Evolutionary conservation across 2,113 vertebrate species (phyloP).

Genomic region (Tursiops truncatus): DNA sequence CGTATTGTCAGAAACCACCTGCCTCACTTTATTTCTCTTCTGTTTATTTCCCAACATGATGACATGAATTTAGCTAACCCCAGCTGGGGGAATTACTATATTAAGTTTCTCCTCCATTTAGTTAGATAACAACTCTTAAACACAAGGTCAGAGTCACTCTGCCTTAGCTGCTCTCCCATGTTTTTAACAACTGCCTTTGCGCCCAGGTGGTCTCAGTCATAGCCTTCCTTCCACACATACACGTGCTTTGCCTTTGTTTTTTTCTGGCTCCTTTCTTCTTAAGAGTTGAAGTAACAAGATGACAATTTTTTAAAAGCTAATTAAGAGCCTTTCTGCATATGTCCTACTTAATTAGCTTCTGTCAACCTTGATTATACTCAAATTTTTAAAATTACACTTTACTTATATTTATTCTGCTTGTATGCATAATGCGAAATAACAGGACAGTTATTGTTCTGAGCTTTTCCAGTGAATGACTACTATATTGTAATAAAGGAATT

Average conservation of each 20-base stretch:
- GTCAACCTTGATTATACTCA: constrained; percentile 67
- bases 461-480: constrained; percentile 38
- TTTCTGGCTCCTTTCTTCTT: constrained; percentile 30
- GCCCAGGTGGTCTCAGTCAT: constrained; percentile 38
- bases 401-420: constrained; percentile 54
- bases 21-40: constrained; percentile 33
- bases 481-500: constrained; percentile 47
- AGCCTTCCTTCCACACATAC: background rate
- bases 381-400: constrained; percentile 49
- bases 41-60: constrained; percentile 26
- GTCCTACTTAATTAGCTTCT: constrained; percentile 72
- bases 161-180: background rate
- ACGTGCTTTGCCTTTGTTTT: background rate
- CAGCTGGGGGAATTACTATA: constrained; percentile 24
- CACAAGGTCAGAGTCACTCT: constrained; percentile 51
- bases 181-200: constrained; percentile 51
- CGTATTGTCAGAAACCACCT: background rate
- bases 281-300: constrained; percentile 58
- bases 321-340: constrained; percentile 71
- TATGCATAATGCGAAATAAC: constrained; percentile 54
- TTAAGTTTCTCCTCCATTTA: constrained; percentile 56
- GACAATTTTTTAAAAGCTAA: constrained; percentile 69
- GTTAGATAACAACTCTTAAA: constrained; percentile 33
- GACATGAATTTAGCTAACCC: constrained; percentile 33
- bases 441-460: constrained; percentile 45